A percentile compares a stretch with the other conserved stretches of the same genome.
phyloP scores from a whole-genome alignment of 2,797 vertebrate species.

The Sparus aurata region DNA sequence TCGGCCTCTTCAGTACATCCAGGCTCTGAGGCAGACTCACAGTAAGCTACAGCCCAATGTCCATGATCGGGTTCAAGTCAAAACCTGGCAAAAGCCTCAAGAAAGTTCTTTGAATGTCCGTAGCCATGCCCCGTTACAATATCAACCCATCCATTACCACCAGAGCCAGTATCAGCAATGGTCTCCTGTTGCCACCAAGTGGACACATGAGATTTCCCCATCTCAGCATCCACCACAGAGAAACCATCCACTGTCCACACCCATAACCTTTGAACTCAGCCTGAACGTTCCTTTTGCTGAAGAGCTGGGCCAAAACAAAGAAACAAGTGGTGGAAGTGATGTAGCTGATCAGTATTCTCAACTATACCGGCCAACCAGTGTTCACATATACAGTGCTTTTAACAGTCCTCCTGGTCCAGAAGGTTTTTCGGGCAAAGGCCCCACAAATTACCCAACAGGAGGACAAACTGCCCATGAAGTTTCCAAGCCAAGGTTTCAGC shows the following conservation, averaged over 20 bases:
- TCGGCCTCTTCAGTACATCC: conserved; percentile 27
- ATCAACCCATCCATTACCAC: neutral
- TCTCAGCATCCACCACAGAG: neutral
- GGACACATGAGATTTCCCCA: neutral
- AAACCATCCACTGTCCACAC: neutral
- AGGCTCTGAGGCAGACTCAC: neutral
- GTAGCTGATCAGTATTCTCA: neutral
- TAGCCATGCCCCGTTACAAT: neutral
- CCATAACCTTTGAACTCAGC: conserved; percentile 41
- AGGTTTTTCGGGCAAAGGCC: neutral
- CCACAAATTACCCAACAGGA: neutral
- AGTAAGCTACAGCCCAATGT: neutral
- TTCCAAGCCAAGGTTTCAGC: conserved; percentile 22
- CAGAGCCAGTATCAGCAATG: neutral
- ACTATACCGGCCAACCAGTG: neutral
- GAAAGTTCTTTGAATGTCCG: neutral
- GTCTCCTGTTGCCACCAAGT: neutral
- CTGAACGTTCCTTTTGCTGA: conserved; percentile 21
- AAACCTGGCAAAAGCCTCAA: neutral
- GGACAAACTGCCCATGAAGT: neutral
- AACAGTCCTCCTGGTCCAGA: neutral
- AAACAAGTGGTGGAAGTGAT: neutral
- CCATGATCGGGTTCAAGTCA: neutral
- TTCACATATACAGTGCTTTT: conserved; percentile 6
- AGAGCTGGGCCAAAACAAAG: neutral